Percentiles rank a stretch among this genome's conserved stretches.
Conservation (phyloP, 1,140 invertebrate species). For the Heliothis virescens region DNA sequence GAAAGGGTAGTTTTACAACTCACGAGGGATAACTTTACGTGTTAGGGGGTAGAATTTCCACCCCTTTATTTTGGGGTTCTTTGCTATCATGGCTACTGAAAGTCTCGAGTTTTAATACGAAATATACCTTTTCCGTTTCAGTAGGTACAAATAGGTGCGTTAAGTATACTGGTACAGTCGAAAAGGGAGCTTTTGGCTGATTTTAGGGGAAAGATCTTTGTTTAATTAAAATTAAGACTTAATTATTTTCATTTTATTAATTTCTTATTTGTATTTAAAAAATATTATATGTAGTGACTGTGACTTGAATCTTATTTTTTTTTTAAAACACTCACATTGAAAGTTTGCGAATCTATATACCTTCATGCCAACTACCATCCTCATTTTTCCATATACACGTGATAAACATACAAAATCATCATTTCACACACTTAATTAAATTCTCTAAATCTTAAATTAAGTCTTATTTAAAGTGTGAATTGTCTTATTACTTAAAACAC, state of each 20-base stretch:
- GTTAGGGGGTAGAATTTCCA: slow-evolving; percentile 63
- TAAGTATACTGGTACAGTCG: slow-evolving; percentile 6
- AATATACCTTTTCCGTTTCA: slow-evolving; percentile 45
- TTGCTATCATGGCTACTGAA: slow-evolving; percentile 64
- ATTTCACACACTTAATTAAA: no score
- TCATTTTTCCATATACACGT: no score
- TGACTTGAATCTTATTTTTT: no score
- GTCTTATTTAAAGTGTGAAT: not conserved
- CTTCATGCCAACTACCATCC: no score
- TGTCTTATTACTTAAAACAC: not conserved
- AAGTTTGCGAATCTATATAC: no score
- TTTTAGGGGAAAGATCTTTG: slow-evolving; percentile 1
- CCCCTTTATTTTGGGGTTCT: slow-evolving; percentile 67
- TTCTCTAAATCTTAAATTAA: no score
- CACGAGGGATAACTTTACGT: slow-evolving; percentile 78
- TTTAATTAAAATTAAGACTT: not conserved
- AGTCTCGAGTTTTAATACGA: slow-evolving; percentile 53
- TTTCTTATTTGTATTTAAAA: no score
- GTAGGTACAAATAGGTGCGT: slow-evolving; percentile 43
- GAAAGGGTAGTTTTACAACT: slow-evolving; percentile 79
- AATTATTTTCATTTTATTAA: no score
- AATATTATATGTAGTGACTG: no score
- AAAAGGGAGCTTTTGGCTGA: slow-evolving; percentile 8
- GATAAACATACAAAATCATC: no score
- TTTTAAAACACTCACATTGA: no score